Evolutionary conservation across 2,113 vertebrate genomes (phyloP).

Genomic region (Oncorhynchus gorbuscha): DNA sequence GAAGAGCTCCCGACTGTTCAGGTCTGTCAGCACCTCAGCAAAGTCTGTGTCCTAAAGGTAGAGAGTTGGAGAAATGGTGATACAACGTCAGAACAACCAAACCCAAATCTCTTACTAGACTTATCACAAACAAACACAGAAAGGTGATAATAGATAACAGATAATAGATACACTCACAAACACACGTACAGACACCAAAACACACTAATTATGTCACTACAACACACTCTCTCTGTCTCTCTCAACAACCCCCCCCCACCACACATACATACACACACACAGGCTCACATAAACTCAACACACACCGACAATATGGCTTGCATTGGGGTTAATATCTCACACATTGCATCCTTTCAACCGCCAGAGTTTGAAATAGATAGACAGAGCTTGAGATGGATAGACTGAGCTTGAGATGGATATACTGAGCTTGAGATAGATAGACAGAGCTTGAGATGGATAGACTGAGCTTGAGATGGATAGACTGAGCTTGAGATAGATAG

Average conservation of each 20-base stretch:
- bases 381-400: background rate
- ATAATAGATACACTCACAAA: slow-evolving; percentile 12
- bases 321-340: slow-evolving; percentile 29
- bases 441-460: background rate
- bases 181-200: background rate
- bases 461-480: background rate
- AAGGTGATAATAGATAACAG: slow-evolving; percentile 4
- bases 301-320: slow-evolving; percentile 28
- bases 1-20: slow-evolving; percentile 85
- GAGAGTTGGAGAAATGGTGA: slow-evolving; percentile 8
- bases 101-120: too few relatives aligned
- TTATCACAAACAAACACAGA: slow-evolving; percentile 8
- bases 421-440: background rate
- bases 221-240: background rate
- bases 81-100: background rate
- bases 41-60: slow-evolving; percentile 85
- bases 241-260: background rate
- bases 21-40: slow-evolving; percentile 86
- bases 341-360: slow-evolving; percentile 34
- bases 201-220: background rate
- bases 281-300: background rate
- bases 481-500: background rate
- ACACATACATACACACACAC: background rate
- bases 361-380: background rate
- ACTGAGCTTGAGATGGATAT: background rate